Base-by-base conservation (phyloP, 2,888 invertebrate species). In the Microdon myrmicae region DNA sequence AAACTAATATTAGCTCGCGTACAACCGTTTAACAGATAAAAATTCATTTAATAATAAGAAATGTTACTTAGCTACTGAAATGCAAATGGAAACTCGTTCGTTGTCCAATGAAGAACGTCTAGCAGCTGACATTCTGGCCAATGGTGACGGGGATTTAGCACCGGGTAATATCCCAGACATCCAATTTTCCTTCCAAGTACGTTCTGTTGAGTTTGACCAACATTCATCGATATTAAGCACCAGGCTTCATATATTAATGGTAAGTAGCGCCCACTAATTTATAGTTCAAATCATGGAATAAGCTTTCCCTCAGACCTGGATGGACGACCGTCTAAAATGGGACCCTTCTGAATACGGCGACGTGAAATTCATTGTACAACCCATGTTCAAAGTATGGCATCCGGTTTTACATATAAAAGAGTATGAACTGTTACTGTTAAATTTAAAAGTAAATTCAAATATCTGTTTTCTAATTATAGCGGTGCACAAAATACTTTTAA, bases 291-390 rank as follows among this genome's bases (percentile, higher is more conserved):
- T 26, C 37, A 48, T 19, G 41, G 29, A 23, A 37, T 39, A 23
- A 5, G 32, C 10, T 43, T 54, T 61, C 79, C 25, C 79, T 22
- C 72, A 87, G 87, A 79, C 75, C 60, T 89, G 89, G 89, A 77
- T 72, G 0, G 89, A 89, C 68, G 77, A 82, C 8, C 85, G 83
- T 58, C 75, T 88, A 69, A 75, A 79, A 0, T 89, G 89, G 89
- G 77, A 83, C 66, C 83, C 85, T 0, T 73, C 71, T 9, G 82
- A 84, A 26, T 87, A 82, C 72, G 83, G 82, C n/a, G 81, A 82
- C 4, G 80, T 86, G 1, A 54, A 64, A 1, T 67, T 55, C 0
- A 38, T 79, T 6, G 68, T 70, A 6, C 71, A 73, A 25, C 67
- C 68, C 0, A 25, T 68, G 2, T 37, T 74, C 16, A 64, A 70